phyloP scores from a whole-genome alignment of 1,140 invertebrate genomes.

The Apis laboriosa region DNA sequence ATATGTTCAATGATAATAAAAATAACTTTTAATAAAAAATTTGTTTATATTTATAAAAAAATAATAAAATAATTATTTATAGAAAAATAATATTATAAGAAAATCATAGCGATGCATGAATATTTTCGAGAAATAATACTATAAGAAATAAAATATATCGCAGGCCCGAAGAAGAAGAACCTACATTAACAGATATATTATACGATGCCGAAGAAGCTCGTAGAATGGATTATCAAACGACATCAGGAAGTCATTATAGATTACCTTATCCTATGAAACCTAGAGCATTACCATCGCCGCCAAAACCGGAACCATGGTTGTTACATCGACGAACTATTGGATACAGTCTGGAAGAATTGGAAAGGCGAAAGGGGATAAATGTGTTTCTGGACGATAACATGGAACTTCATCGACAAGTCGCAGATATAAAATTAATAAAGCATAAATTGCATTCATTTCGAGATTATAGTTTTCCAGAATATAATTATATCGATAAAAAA shows the following conservation, averaged over 20 bases:
- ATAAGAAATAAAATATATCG: background rate
- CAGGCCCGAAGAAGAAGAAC: constrained; percentile 35
- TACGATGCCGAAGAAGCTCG: constrained; percentile 29
- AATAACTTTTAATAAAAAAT: no score
- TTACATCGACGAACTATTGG: constrained; percentile 64
- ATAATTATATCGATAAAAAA: background rate
- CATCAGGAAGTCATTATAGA: constrained; percentile 51
- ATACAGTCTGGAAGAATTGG: constrained; percentile 56
- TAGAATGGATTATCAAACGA: constrained; percentile 59
- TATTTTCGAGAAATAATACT: background rate
- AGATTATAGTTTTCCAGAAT: background rate
- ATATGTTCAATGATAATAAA: no score
- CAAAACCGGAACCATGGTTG: constrained; percentile 55
- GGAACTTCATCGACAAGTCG: constrained; percentile 58
- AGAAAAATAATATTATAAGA: no score
- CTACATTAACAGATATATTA: constrained; percentile 43
- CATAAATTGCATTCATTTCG: background rate
- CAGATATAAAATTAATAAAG: constrained; percentile 58
- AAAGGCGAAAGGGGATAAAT: constrained; percentile 48
- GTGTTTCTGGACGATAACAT: constrained; percentile 69
- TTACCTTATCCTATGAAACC: constrained; percentile 42
- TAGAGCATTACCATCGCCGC: constrained; percentile 21
- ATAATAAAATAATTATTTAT: no score
- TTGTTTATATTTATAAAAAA: no score
- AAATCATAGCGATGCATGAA: background rate